Base-by-base conservation (phyloP, 2,113 vertebrate genomes). In the Monopterus albus region DNA sequence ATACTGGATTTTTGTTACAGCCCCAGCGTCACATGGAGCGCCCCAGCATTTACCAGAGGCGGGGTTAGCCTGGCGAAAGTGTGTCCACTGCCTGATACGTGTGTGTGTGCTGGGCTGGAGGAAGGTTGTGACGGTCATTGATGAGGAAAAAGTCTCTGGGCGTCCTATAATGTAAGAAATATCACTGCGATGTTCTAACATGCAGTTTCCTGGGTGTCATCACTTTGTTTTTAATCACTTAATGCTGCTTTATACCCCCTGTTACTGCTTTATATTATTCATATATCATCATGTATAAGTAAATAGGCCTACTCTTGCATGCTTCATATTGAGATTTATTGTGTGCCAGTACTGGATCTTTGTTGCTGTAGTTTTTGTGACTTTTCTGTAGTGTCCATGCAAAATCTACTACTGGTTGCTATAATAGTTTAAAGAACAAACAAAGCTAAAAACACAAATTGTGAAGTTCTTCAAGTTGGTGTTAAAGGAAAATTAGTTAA, bases 1-100 rank as follows among this genome's bases (percentile, higher is more conserved):
- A 93, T 93, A 93, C 92, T 93, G 90, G 91, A 92, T 93, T 89
- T 90, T 89, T 85, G 84, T 84, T 82, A 9, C 75, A 83, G 89
- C 84, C 80, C 79, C 84, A 82, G 82, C 79, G 90, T 93, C 90
- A 91, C 90, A 89, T 89, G 90, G 88, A 86, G 87, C 84, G 72
- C 64, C 85, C 82, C 87, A 86, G 83, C 88, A 62, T 81, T 51
- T 25, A 68, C 57, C 75, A 86, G 87, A 82, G 91, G 91, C 89
- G 91, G 90, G 82, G 84, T 87, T 63, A 81, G 63, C n/a, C 58
- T 45, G 64, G 60, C 55, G 65, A 64, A 63, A 81, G 18, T 58
- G 74, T 64, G 78, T n/a, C n/a, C n/a, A n/a, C n/a, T n/a, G n/a
- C n/a, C n/a, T n/a, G n/a, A n/a, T n/a, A n/a, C 6, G 15, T 23